These are phyloP conservation scores for Lerista edwardsae DNA, from an alignment of 2,797 vertebrate genomes.

Conservation along the genomic window DNA sequence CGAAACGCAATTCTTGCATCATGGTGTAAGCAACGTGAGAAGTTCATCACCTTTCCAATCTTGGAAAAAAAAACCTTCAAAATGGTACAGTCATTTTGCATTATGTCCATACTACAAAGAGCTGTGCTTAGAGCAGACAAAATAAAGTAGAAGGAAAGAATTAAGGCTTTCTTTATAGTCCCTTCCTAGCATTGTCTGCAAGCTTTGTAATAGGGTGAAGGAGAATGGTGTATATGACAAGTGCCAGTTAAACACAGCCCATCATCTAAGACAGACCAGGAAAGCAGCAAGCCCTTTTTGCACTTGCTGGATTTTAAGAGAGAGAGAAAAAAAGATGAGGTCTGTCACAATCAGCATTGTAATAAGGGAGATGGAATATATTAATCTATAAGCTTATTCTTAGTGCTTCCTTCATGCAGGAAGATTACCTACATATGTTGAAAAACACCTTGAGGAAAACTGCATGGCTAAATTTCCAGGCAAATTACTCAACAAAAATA, in stretches of 20 bases:
- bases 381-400: background rate
- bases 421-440: background rate
- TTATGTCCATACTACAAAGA: background rate
- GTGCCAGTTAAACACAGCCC: background rate
- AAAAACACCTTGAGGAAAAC: background rate
- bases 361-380: background rate
- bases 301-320: background rate
- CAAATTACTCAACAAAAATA: slow-evolving; percentile 1
- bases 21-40: background rate
- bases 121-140: background rate
- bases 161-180: background rate
- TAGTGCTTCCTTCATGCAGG: background rate
- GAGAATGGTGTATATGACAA: background rate
- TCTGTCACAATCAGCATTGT: background rate
- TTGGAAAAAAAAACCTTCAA: background rate
- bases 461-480: background rate
- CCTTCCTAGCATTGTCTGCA: background rate
- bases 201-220: background rate
- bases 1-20: background rate
- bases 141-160: background rate
- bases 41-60: background rate
- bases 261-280: background rate
- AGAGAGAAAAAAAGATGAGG: background rate
- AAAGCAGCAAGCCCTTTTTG: background rate
- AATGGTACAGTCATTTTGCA: background rate